phyloP scores from a whole-genome alignment of 2,113 vertebrate species.

The Myxocyprinus asiaticus region DNA sequence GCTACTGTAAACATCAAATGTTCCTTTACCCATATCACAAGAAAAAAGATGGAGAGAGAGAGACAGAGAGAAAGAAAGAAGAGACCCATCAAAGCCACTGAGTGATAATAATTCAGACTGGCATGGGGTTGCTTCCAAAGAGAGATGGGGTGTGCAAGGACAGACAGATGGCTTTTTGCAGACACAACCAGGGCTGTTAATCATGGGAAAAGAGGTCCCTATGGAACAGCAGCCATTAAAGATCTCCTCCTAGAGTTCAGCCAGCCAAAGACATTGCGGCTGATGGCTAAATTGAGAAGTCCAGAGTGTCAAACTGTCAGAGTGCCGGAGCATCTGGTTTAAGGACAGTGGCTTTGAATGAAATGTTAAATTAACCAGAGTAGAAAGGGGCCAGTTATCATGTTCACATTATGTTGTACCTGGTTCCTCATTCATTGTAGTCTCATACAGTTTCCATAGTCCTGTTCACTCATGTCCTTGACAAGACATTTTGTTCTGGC shows the following conservation, averaged over 20 bases:
- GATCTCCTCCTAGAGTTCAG: conserved; percentile 9
- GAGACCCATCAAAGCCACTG: conserved; percentile 29
- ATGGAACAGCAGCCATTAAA: conserved; percentile 2
- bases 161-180: conserved; percentile 18
- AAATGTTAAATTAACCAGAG: background rate
- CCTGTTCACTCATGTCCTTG: background rate
- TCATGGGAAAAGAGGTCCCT: conserved; percentile 11
- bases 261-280: background rate
- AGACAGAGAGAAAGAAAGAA: conserved; percentile 7
- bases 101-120: conserved; percentile 36
- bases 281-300: background rate
- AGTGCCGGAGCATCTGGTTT: background rate
- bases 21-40: background rate
- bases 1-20: background rate
- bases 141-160: conserved; percentile 13
- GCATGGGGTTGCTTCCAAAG: conserved; percentile 22
- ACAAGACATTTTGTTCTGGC: no score
- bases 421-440: background rate
- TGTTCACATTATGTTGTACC: background rate
- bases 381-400: background rate
- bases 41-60: background rate
- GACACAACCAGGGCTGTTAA: conserved; percentile 12
- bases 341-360: background rate
- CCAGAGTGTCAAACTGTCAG: background rate
- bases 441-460: background rate